phyloP scores from a whole-genome alignment of 2,113 vertebrate genomes.

The Prolemur simus region DNA sequence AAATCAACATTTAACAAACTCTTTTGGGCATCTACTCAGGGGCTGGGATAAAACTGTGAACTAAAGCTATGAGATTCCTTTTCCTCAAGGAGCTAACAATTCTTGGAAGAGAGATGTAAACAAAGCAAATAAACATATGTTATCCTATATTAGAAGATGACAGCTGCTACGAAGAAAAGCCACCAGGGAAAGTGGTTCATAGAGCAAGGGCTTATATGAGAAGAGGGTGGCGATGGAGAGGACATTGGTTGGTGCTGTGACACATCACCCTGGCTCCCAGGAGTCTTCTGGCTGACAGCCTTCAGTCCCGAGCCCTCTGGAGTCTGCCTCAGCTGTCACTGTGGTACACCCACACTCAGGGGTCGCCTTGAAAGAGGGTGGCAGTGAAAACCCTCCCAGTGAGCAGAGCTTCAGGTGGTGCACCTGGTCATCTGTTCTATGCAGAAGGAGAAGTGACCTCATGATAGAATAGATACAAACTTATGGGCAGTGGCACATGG shows the following conservation, averaged over 20 bases:
- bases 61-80: neutral
- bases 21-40: neutral
- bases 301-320: too few relatives aligned
- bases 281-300: neutral
- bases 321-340: neutral
- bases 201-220: neutral
- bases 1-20: neutral
- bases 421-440: too few relatives aligned
- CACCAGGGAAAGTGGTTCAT: too few relatives aligned
- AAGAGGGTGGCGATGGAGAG: neutral
- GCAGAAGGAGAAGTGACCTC: neutral
- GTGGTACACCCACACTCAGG: fast-evolving
- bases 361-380: neutral
- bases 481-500: neutral
- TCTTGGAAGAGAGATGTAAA: neutral
- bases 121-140: neutral
- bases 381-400: neutral
- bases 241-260: fast-evolving
- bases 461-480: neutral
- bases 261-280: neutral
- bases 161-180: neutral
- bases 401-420: neutral
- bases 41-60: neutral
- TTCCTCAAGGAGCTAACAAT: neutral
- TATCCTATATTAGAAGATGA: neutral